Evolutionary conservation across 2,888 invertebrate species (phyloP).

Genomic region (Myathropa florea): DNA sequence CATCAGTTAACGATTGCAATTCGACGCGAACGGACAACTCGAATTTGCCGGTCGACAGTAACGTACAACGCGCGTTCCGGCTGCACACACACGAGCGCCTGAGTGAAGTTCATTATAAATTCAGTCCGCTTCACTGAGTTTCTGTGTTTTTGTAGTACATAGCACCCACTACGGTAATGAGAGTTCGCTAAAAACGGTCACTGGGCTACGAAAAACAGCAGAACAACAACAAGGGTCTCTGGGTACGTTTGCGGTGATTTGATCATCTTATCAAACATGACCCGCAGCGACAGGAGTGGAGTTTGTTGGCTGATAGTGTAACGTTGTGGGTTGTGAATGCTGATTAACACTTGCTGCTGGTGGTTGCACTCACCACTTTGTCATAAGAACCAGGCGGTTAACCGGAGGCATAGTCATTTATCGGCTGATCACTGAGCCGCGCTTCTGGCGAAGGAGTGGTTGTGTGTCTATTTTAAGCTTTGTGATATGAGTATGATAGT

Average conservation of each 20-base stretch:
- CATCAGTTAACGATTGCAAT: conserved; percentile 51
- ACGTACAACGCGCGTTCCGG: neutral
- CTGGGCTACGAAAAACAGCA: neutral
- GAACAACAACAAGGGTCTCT: neutral
- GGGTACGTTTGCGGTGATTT: neutral
- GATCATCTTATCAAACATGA: conserved; percentile 39
- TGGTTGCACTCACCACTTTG: neutral
- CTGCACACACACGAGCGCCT: neutral
- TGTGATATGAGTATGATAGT: neutral
- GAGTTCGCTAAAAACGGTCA: conserved; percentile 24
- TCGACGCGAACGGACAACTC: conserved; percentile 49
- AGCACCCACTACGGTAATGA: conserved; percentile 3
- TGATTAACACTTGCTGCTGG: conserved; percentile 10
- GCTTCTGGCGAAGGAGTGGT: neutral
- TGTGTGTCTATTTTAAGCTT: neutral
- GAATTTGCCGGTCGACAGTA: conserved; percentile 3
- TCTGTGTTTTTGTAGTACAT: neutral
- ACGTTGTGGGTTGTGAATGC: conserved; percentile 10
- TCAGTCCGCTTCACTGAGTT: conserved; percentile 2
- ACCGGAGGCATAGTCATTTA: neutral
- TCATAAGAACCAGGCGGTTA: neutral
- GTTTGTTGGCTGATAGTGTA: conserved; percentile 10
- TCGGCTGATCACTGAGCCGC: neutral
- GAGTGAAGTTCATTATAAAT: conserved; percentile 9
- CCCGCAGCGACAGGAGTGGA: conserved; percentile 10